These are phyloP conservation scores for Loris lydekkerianus DNA, from an alignment of 2,797 vertebrate genomes.

Conservation along the genomic window DNA sequence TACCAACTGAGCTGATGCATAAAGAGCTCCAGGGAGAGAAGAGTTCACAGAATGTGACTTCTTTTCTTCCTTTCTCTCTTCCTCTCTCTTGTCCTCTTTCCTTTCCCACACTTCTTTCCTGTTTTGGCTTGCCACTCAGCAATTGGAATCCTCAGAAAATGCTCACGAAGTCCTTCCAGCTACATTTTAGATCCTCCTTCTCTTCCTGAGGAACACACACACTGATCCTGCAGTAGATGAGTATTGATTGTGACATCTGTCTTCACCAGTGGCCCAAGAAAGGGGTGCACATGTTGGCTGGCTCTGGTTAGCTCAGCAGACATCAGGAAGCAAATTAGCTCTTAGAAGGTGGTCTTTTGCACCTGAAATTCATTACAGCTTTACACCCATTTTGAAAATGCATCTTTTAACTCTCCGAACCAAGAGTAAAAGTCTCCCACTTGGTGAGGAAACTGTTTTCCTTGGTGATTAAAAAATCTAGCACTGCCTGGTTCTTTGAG, in stretches of 20 bases:
- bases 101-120: not conserved
- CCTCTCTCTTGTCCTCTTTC: not conserved
- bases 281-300: not conserved
- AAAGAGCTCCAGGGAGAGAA: not conserved
- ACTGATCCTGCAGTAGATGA: not conserved
- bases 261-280: conserved; percentile 49
- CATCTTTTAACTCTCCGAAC: conserved; percentile 57
- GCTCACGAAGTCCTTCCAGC: not conserved
- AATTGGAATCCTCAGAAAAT: not conserved
- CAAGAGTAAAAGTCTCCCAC: conserved; percentile 44
- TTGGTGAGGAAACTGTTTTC: conserved; percentile 72
- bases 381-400: conserved; percentile 68
- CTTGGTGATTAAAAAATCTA: conserved; percentile 73
- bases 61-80: not conserved
- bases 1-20: not conserved
- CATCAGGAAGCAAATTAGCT: conserved; percentile 49
- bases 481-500: conserved; percentile 78
- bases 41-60: not conserved
- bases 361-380: conserved; percentile 68
- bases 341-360: conserved; percentile 55
- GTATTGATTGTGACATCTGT: conserved; percentile 51
- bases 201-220: not conserved
- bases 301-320: not conserved
- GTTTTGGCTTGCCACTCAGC: not conserved
- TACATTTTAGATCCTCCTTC: not conserved